Percentiles rank a stretch among this genome's conserved stretches.
Conservation (phyloP, 2,888 invertebrate genomes). For the Synanthedon vespiformis region DNA sequence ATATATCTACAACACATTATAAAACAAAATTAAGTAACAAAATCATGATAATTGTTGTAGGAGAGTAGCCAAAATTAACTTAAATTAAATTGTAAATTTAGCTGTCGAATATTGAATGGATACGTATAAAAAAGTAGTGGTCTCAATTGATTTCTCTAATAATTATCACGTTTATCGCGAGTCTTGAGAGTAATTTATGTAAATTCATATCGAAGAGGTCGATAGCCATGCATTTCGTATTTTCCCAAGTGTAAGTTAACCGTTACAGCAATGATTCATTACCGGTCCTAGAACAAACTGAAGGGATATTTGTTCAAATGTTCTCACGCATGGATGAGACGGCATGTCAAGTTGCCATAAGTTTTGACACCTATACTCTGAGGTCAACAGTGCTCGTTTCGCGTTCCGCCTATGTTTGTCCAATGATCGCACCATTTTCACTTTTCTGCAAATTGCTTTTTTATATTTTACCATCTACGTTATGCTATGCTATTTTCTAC, state of each 20-base stretch:
- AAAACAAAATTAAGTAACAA: too few relatives aligned
- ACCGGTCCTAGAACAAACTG: constrained; percentile 58
- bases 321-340: constrained; percentile 58
- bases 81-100: too few relatives aligned
- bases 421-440: constrained; percentile 24
- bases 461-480: constrained; percentile 12
- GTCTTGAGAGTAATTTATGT: constrained; percentile 27
- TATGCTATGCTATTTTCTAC: constrained; percentile 8
- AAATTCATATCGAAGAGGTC: constrained; percentile 39
- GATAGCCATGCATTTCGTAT: constrained; percentile 40
- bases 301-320: constrained; percentile 61
- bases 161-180: background rate
- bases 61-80: too few relatives aligned
- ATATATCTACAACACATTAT: too few relatives aligned
- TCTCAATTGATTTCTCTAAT: background rate
- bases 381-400: constrained; percentile 55
- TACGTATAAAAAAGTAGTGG: background rate
- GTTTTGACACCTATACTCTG: constrained; percentile 54
- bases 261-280: constrained; percentile 66
- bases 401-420: constrained; percentile 48
- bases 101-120: background rate
- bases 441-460: constrained; percentile 29
- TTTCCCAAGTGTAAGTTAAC: constrained; percentile 50
- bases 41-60: too few relatives aligned
- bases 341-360: constrained; percentile 50